These are phyloP conservation scores for Chauna torquata DNA, from an alignment of 2,113 vertebrate species.

Conservation along the genomic window DNA sequence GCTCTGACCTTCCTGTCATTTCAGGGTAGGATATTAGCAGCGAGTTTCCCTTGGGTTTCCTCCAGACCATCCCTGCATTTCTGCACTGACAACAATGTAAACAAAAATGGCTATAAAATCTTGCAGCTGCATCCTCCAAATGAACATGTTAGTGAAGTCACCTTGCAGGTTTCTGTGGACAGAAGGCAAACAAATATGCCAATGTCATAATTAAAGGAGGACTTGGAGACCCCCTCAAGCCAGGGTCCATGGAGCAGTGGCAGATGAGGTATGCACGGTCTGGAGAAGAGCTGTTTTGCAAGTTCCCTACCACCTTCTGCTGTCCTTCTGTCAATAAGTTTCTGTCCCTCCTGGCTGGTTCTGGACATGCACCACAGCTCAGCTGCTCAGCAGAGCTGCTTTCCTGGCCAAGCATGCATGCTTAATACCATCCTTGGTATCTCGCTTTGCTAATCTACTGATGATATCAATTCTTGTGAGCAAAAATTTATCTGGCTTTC, in stretches of 20 bases:
- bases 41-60: conserved; percentile 36
- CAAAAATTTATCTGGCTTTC: neutral
- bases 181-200: neutral
- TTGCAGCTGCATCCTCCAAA: neutral
- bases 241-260: neutral
- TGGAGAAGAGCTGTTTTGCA: neutral
- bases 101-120: neutral
- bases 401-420: neutral
- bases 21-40: neutral
- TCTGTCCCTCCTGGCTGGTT: neutral
- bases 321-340: neutral
- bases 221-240: neutral
- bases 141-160: neutral
- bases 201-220: neutral
- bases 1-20: neutral
- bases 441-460: neutral
- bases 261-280: neutral
- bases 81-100: neutral
- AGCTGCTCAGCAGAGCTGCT: neutral
- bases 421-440: neutral
- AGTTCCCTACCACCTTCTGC: neutral
- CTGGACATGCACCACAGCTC: neutral
- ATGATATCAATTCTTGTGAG: neutral
- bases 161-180: neutral
- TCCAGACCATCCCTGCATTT: neutral